These are phyloP conservation scores for Schizaphis graminum DNA, from an alignment of 2,888 invertebrate genomes.

Conservation along the genomic window DNA sequence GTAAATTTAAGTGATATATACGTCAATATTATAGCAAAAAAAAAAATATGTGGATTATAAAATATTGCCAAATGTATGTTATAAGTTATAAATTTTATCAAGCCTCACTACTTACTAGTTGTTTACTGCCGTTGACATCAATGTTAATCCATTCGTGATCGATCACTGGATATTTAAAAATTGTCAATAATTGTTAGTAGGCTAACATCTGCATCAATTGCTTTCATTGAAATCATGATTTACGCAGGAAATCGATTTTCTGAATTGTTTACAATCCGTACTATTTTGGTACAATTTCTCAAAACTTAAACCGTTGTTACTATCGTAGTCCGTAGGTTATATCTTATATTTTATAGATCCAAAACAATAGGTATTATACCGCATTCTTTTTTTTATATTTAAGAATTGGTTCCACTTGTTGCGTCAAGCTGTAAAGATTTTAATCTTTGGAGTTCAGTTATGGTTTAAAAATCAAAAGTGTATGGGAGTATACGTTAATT, in stretches of 20 bases:
- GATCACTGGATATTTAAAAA: constrained; percentile 5
- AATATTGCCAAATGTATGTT: neutral
- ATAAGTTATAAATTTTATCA: constrained; percentile 3
- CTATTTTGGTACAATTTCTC: neutral
- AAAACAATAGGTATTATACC: constrained; percentile 30
- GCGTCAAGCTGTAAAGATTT: constrained; percentile 11
- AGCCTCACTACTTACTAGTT: neutral
- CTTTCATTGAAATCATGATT: neutral
- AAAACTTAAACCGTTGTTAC: neutral
- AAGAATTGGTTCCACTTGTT: constrained; percentile 47
- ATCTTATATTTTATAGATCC: constrained; percentile 1
- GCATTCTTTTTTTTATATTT: constrained; percentile 25
- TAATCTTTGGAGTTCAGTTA: neutral
- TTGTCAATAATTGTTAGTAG: neutral
- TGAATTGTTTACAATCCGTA: neutral
- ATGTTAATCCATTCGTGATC: constrained; percentile 46
- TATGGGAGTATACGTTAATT: neutral
- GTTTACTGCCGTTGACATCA: neutral
- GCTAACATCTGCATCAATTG: neutral
- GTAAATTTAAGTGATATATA: neutral
- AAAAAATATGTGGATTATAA: neutral
- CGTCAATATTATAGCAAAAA: neutral
- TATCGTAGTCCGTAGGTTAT: neutral
- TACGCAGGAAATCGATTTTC: neutral
- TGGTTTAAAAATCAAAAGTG: neutral